Percentiles rank a stretch among this genome's conserved stretches.
These are phyloP conservation scores for Habrosyne pyritoides DNA, from an alignment of 2,888 invertebrate genomes.

Conservation along the genomic window DNA sequence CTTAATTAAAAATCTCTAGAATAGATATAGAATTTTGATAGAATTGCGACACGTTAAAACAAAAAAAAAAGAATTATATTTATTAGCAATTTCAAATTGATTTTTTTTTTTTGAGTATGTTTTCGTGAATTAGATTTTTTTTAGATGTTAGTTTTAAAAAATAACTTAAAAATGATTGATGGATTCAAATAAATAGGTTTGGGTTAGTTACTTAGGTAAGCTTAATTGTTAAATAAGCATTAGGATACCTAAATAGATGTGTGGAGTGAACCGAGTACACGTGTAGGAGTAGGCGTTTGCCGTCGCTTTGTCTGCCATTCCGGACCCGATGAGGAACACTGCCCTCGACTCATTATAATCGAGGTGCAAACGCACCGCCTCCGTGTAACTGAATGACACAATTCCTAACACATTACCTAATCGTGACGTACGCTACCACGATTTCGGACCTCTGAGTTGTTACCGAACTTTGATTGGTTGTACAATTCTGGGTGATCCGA, in stretches of 20 bases:
- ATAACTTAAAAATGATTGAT: too few relatives aligned
- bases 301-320: constrained; percentile 61
- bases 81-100: too few relatives aligned
- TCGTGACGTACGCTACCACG: constrained; percentile 60
- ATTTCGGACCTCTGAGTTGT: constrained; percentile 47
- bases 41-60: too few relatives aligned
- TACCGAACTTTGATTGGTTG: constrained; percentile 32
- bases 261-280: constrained; percentile 32
- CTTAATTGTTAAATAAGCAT: not conserved
- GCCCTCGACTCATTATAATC: constrained; percentile 66
- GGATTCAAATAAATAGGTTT: not conserved
- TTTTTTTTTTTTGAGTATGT: too few relatives aligned
- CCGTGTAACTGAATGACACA: constrained; percentile 76
- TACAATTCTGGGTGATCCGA: constrained; percentile 16
- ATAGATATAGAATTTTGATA: too few relatives aligned
- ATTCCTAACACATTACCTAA: constrained; percentile 77
- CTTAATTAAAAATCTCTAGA: too few relatives aligned
- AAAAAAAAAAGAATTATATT: too few relatives aligned
- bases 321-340: constrained; percentile 56
- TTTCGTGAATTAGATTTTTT: too few relatives aligned
- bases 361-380: constrained; percentile 73
- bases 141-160: too few relatives aligned
- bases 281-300: constrained; percentile 54
- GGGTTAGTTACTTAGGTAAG: too few relatives aligned
- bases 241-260: constrained; percentile 15